Evolutionary conservation across 2,888 invertebrate genomes (phyloP).

Genomic region (Napeogenes inachia): DNA sequence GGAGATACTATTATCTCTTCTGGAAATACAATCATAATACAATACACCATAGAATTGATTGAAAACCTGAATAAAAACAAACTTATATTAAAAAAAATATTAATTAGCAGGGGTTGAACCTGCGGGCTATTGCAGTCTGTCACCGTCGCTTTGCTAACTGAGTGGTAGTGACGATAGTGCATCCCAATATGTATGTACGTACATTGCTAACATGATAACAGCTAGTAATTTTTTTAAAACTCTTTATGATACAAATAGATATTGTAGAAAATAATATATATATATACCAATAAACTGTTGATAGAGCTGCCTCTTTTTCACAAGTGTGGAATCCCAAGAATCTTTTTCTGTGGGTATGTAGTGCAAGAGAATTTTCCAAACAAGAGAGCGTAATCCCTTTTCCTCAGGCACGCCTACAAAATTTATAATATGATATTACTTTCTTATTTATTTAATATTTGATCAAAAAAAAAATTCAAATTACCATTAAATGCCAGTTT

Average conservation of each 20-base stretch:
- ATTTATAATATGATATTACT: conserved; percentile 27
- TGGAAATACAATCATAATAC: conserved; percentile 47
- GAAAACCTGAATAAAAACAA: no score
- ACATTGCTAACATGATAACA: no score
- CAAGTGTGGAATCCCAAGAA: conserved; percentile 82
- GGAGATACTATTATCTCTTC: conserved; percentile 94
- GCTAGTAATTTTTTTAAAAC: no score
- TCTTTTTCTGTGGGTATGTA: conserved; percentile 85
- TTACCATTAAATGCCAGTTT: conserved; percentile 88
- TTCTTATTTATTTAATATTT: neutral
- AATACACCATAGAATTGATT: neutral
- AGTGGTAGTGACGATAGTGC: no score
- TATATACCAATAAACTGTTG: conserved; percentile 86
- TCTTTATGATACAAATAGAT: neutral
- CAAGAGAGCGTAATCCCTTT: conserved; percentile 86
- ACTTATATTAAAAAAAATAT: neutral
- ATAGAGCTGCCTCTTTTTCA: conserved; percentile 87
- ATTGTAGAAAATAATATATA: neutral
- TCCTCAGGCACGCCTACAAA: conserved; percentile 90
- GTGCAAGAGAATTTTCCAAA: conserved; percentile 92
- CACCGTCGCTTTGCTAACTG: no score
- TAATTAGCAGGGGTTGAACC: neutral
- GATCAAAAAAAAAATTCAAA: neutral
- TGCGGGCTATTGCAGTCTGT: no score
- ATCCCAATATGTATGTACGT: no score